Evolutionary conservation across 2,888 invertebrate genomes (phyloP).

Genomic region (Slavum lentiscoides): DNA sequence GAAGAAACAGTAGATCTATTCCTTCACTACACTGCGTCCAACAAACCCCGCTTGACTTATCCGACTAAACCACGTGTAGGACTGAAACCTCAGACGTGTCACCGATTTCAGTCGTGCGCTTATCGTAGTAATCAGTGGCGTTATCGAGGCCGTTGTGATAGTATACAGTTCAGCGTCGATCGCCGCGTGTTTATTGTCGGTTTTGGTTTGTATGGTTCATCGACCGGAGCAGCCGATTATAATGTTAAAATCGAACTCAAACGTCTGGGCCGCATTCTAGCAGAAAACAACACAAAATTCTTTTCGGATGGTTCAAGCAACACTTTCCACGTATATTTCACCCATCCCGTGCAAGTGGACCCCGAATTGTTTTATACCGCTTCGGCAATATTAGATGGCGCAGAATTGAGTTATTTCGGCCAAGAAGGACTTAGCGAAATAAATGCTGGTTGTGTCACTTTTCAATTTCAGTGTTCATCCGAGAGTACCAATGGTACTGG

Average conservation of each 20-base stretch:
- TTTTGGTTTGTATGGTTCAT: constrained; percentile 93
- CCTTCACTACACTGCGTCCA: constrained; percentile 88
- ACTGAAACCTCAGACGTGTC: constrained; percentile 87
- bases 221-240: constrained; percentile 93
- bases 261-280: constrained; percentile 81
- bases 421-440: constrained; percentile 96
- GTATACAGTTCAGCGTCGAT: constrained; percentile 95
- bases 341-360: constrained; percentile 80
- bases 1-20: constrained; percentile 95
- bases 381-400: constrained; percentile 91
- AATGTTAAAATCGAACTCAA: constrained; percentile 93
- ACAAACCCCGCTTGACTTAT: constrained; percentile 81
- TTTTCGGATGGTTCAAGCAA: constrained; percentile 96
- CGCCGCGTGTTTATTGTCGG: constrained; percentile 94
- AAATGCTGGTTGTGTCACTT: constrained; percentile 82
- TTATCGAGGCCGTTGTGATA: constrained; percentile 93
- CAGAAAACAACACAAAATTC: constrained; percentile 90
- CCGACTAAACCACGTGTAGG: constrained; percentile 83
- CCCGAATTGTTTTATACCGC: constrained; percentile 94
- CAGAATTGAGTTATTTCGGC: constrained; percentile 93
- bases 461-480: constrained; percentile 95
- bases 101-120: constrained; percentile 94
- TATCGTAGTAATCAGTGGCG: constrained; percentile 97
- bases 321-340: constrained; percentile 87
- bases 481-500: constrained; percentile 97